Conservation (phyloP, 2,797 vertebrate species). For the Ptychadena robeensis region DNA sequence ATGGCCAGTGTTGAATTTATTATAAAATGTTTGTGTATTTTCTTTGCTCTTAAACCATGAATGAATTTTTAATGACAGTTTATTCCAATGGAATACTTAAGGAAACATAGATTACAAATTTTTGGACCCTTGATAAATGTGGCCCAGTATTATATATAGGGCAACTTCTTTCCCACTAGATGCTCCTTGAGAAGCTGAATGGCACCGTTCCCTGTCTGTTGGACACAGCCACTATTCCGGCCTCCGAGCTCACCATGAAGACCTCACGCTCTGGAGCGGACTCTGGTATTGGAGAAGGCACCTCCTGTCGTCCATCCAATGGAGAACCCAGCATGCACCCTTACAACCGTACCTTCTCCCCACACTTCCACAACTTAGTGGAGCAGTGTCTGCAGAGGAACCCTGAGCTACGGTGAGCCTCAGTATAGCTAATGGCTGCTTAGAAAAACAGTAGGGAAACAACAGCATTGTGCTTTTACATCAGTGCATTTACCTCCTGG, state of each 20-base stretch:
- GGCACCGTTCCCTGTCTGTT: constrained; percentile 94
- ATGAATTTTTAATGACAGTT: too few relatives aligned
- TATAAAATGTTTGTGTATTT: too few relatives aligned
- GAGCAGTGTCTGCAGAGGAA: constrained; percentile 95
- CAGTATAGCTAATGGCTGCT: background rate
- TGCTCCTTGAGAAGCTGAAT: constrained; percentile 96
- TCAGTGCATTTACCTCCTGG: too few relatives aligned
- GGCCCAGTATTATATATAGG: background rate
- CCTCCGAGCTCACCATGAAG: constrained; percentile 91
- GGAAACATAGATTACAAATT: too few relatives aligned
- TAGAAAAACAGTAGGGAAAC: background rate
- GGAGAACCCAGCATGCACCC: constrained; percentile 86
- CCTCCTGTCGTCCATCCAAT: constrained; percentile 81
- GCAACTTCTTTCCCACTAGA: constrained; percentile 73
- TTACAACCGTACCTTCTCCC: constrained; percentile 91
- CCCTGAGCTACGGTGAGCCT: constrained; percentile 84
- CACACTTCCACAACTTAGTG: constrained; percentile 92
- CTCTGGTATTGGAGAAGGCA: constrained; percentile 84
- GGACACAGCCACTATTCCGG: constrained; percentile 95
- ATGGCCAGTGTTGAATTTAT: too few relatives aligned
- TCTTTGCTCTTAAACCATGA: too few relatives aligned
- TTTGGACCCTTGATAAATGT: background rate
- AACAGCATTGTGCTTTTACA: too few relatives aligned
- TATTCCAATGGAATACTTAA: background rate
- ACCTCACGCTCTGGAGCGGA: constrained; percentile 86